Base-by-base conservation (phyloP, 2,113 vertebrate genomes). In the Apaloderma vittatum region DNA sequence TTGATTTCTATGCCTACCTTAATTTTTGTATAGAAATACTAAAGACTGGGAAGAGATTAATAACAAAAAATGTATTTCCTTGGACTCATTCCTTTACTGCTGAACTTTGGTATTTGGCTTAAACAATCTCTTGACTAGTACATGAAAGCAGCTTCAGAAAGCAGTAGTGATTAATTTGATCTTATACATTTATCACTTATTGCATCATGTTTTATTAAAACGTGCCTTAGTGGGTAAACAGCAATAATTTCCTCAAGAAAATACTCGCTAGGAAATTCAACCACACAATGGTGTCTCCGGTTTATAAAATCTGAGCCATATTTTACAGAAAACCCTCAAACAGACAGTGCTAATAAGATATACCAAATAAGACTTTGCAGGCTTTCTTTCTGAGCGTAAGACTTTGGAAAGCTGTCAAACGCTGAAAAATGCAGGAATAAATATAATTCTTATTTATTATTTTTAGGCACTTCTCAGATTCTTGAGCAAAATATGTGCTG, bases 371-470 rank as follows among this genome's bases (percentile, higher is more conserved):
- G 55, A 22, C 9, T 86, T 92, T 86, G 27, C n/a, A 66, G 30
- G 21, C 94, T 65, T 81, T 15, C 12, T 68, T 75, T 75, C 48
- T 54, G 40, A 91, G 36, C 66, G 85, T 85, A 91, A 81, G 61
- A 30, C 68, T 86, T 94, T 85, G 29, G 73, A 94, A 96, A 85
- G 27, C 84, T 82, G 62, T 95, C 86, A 96, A 91, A 85, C 36
- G 26, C 52, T 89, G 66, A 43, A 88, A 94, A 88, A 76, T 1
- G 2, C 30, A 76, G 16, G 30, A 88, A 92, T 63, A 95, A 91
- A 93, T 82, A 93, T 37, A 75, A 6, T 85, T 11, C 26, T 93
- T 21, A 20, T 36, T 45, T 36, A 59, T 75, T 85, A 95, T 95
- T 94, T 94, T 78, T 91, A 87, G 89, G 3, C 21, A 37, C 11